These are phyloP conservation scores for Ephialtes manifestator DNA, from an alignment of 2,888 invertebrate species.

Conservation along the genomic window DNA sequence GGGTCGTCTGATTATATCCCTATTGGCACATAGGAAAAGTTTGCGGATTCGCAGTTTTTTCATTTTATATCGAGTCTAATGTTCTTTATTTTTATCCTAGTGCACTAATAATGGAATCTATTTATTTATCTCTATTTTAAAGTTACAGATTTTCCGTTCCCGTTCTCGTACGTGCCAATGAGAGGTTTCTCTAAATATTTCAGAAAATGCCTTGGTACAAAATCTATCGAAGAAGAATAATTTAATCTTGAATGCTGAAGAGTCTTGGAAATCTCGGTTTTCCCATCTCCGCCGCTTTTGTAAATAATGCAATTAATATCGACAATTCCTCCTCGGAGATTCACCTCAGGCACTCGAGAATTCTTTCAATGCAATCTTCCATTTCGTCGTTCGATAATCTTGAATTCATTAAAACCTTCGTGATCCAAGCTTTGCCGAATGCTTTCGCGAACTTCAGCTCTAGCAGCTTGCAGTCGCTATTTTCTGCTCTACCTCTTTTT, in stretches of 20 bases:
- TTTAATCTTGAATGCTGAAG: neutral
- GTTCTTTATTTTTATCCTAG: no score
- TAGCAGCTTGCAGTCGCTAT: conserved; percentile 18
- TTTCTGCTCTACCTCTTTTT: conserved; percentile 21
- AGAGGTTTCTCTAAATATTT: no score
- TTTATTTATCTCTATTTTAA: no score
- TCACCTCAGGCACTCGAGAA: conserved; percentile 23
- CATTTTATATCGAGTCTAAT: no score
- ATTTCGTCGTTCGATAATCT: conserved; percentile 56
- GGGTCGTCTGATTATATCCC: no score
- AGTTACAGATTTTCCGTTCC: no score
- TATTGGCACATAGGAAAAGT: no score
- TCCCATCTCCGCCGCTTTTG: neutral
- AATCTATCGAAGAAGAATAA: neutral
- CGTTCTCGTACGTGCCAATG: no score
- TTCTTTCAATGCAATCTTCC: conserved; percentile 43
- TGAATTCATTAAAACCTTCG: conserved; percentile 51
- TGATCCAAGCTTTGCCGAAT: conserved; percentile 27
- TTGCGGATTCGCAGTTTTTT: no score
- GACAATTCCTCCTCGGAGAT: neutral
- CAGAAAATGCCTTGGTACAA: no score
- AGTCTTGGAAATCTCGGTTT: neutral
- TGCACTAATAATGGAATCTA: no score
- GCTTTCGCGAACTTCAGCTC: conserved; percentile 24
- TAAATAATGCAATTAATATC: conserved; percentile 34